Evolutionary conservation across 2,797 vertebrate genomes (phyloP).

Genomic region (Propithecus deckenii): DNA sequence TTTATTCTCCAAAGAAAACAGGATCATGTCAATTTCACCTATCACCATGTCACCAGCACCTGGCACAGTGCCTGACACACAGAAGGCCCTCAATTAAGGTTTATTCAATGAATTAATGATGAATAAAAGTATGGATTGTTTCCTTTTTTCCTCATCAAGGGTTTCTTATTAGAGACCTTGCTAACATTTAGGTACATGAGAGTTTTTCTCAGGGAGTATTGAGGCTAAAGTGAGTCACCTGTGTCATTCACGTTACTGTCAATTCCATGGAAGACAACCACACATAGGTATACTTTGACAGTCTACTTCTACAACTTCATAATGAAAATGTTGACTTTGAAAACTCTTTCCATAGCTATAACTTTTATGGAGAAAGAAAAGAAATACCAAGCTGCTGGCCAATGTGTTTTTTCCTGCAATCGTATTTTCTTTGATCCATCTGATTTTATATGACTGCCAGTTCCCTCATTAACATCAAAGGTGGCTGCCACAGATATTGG

Average conservation of each 20-base stretch:
- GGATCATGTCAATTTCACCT: not conserved
- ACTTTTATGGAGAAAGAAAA: not conserved
- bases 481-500: not conserved
- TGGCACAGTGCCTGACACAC: not conserved
- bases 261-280: not conserved
- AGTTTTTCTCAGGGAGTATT: not conserved
- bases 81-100: not conserved
- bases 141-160: not conserved
- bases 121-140: not conserved
- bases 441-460: slow-evolving; percentile 19
- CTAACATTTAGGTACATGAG: not conserved
- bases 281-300: not conserved
- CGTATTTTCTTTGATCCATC: not conserved
- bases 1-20: not conserved
- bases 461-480: slow-evolving; percentile 50
- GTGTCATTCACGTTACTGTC: not conserved
- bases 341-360: not conserved
- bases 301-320: slow-evolving; percentile 40
- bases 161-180: not conserved
- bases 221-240: not conserved
- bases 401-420: not conserved
- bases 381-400: not conserved
- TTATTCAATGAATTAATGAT: not conserved
- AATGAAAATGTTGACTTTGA: slow-evolving; percentile 45
- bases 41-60: not conserved